Percentiles rank a stretch among this genome's conserved stretches.
phyloP scores from a whole-genome alignment of 2,113 vertebrate genomes.

The Canis aureus region DNA sequence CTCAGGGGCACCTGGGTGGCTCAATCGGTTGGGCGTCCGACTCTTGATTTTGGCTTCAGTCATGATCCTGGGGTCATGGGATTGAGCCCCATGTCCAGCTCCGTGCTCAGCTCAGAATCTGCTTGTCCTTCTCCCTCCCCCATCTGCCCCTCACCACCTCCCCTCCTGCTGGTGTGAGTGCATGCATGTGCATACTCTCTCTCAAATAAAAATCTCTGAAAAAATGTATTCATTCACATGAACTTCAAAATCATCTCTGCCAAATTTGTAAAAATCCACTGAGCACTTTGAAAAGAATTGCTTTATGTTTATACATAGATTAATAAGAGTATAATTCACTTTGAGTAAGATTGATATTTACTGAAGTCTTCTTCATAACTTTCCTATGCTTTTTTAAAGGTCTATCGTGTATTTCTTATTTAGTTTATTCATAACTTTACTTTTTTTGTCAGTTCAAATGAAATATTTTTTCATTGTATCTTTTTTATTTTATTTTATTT shows the following conservation, averaged over 20 bases:
- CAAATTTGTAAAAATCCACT: neutral
- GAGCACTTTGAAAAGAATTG: constrained; percentile 29
- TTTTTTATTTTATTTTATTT: neutral
- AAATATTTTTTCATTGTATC: neutral
- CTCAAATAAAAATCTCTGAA: neutral
- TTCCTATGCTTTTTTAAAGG: neutral
- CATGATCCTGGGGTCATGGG: no score
- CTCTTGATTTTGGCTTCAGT: no score
- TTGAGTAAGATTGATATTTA: neutral
- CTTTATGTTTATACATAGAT: neutral
- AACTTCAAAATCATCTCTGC: neutral
- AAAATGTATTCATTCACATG: neutral
- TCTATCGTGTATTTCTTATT: neutral
- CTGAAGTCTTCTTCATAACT: neutral
- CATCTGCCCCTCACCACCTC: no score
- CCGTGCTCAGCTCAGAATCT: no score
- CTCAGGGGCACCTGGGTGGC: neutral
- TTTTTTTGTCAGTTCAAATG: constrained; percentile 20
- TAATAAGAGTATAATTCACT: neutral
- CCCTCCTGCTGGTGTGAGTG: neutral
- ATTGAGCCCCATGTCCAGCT: no score
- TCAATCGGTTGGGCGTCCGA: no score
- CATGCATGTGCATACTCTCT: neutral
- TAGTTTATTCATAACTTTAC: neutral
- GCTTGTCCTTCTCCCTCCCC: no score